Evolutionary conservation across 2,888 invertebrate species (phyloP), one percentile per base, ranked within the genome.

Genomic region (Panzeria rudis): DNA sequence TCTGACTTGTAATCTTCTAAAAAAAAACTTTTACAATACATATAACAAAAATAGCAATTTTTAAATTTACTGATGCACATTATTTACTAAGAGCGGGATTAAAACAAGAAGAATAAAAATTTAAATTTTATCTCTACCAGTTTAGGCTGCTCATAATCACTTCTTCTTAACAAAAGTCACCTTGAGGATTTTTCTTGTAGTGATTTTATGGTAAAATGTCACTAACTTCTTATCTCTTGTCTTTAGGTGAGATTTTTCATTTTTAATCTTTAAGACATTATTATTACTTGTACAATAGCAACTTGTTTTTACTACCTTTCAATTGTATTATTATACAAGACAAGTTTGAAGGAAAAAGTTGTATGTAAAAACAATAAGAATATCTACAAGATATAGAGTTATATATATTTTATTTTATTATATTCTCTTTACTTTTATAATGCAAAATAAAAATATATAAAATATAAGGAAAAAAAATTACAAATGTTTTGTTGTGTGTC

Each of bases 201-300:
- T 61, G 17, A 52, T 56, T 72, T 64, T 72, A 56, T 44, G 72
- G 47, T 2, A 50, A 72, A 38, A 56, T 80, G 25, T 80, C 59
- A 80, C 11, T 56, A 38, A 72, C 35, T 80, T 7, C 56, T 80
- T 64, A 79, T 72, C 52, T 41, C 20, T 54, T 71, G 52, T 62
- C 13, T 62, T 54, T 23, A 15, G 38, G 44, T 73, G 29, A 20
- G 35, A 35, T 59, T 66, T 73, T 73, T 66, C 50, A 66, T 73
- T 38, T 68, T 73, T 80, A 80, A 73, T 80, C 80, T 73, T n/a
- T 7, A 32, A 72, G 17, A 56, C 29, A 73, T 66, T 80, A 56
- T 50, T 72, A 47, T 44, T 56, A 47, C 35, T 52, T 7, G 17
- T 20, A 9, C 9, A 56, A 44, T 7, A 64, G 64, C 47, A 64